Conservation (phyloP, 2,888 invertebrate genomes). For the Mesochorus sp. region DNA sequence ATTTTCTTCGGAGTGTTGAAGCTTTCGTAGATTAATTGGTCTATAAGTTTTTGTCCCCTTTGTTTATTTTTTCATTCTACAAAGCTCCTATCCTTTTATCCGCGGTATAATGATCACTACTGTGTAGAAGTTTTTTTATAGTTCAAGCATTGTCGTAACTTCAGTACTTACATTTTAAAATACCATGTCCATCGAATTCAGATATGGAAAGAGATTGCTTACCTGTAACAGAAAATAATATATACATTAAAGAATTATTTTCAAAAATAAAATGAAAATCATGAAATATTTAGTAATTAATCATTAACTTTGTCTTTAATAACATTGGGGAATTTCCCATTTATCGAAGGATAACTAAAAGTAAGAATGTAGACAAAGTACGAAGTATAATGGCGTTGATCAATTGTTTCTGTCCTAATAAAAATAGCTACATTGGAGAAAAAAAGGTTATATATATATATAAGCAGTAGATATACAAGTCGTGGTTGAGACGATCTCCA, state of each 20-base stretch:
- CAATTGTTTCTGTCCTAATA: slow-evolving; percentile 66
- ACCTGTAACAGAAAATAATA: slow-evolving; percentile 63
- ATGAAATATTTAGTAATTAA: slow-evolving; percentile 37
- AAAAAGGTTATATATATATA: slow-evolving; percentile 28
- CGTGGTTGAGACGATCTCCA: slow-evolving; percentile 28
- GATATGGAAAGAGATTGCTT: slow-evolving; percentile 51
- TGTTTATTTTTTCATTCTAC: slow-evolving; percentile 31
- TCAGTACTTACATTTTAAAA: slow-evolving; percentile 55
- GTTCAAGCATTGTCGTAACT: slow-evolving; percentile 48
- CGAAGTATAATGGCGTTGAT: slow-evolving; percentile 46
- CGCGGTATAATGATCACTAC: too few relatives aligned
- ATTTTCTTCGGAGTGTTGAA: slow-evolving; percentile 24
- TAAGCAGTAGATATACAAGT: slow-evolving; percentile 7
- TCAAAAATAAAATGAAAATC: slow-evolving; percentile 2
- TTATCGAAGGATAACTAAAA: too few relatives aligned
- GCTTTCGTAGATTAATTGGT: slow-evolving; percentile 41
- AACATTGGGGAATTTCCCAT: neutral
- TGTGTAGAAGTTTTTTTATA: slow-evolving; percentile 5
- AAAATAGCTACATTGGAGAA: slow-evolving; percentile 61
- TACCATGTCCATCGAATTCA: slow-evolving; percentile 20
- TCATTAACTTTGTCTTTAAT: slow-evolving; percentile 29
- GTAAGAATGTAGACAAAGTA: slow-evolving; percentile 21
- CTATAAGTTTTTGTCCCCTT: slow-evolving; percentile 14
- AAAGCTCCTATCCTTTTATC: slow-evolving; percentile 2
- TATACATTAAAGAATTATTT: slow-evolving; percentile 30